Evolutionary conservation across 2,888 invertebrate genomes (phyloP).

Genomic region (Anaspis maculata): DNA sequence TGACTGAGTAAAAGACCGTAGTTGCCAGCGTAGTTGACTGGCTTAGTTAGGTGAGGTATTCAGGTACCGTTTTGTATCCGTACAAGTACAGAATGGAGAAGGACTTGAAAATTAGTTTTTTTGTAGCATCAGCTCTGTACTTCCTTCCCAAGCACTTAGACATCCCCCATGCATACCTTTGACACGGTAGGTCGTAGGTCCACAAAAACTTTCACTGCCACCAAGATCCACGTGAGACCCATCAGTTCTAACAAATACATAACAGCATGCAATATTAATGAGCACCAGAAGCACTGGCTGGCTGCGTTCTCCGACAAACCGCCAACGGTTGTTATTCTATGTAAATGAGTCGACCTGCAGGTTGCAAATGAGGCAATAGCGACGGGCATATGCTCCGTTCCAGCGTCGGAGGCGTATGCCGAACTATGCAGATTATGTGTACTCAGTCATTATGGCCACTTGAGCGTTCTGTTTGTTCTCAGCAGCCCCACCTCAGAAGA

Average conservation of each 20-base stretch:
- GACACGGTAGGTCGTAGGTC: no score
- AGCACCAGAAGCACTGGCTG: conserved; percentile 24
- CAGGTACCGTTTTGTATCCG: no score
- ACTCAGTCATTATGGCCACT: conserved; percentile 41
- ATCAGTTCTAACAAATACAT: conserved; percentile 14
- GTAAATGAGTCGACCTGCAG: conserved; percentile 38
- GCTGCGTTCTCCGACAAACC: conserved; percentile 30
- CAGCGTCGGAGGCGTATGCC: conserved; percentile 21
- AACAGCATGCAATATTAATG: conserved; percentile 32
- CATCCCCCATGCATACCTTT: no score
- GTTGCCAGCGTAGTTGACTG: no score
- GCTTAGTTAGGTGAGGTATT: no score
- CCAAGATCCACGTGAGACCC: conserved; percentile 4
- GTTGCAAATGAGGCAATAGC: conserved; percentile 39
- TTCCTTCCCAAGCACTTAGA: no score
- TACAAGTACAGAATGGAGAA: no score
- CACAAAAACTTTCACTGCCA: no score
- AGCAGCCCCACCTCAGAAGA: conserved; percentile 7
- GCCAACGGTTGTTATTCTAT: conserved; percentile 39
- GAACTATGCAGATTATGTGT: conserved; percentile 41
- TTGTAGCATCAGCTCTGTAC: no score
- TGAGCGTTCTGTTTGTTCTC: conserved; percentile 38
- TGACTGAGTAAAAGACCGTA: no score
- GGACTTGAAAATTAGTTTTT: no score
- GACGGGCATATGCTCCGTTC: conserved; percentile 26